Evolutionary conservation across 2,888 invertebrate genomes (phyloP).

Genomic region (Aelia acuminata): DNA sequence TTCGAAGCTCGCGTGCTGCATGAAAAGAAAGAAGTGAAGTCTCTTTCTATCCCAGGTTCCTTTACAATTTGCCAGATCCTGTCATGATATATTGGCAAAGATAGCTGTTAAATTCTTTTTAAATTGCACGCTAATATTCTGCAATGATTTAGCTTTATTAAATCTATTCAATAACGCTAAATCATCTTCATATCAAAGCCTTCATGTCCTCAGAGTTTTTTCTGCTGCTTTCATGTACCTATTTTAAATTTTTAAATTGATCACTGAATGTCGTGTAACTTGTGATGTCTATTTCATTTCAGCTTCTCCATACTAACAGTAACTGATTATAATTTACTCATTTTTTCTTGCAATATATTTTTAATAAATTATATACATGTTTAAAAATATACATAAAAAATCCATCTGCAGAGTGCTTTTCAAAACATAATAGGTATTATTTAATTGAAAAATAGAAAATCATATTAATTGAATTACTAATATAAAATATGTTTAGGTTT

Average conservation of each 20-base stretch:
- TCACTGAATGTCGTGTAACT: not conserved
- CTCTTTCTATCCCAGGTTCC: not conserved
- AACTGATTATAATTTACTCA: no score
- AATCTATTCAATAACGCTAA: not conserved
- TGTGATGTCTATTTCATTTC: not conserved
- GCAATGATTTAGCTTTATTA: not conserved
- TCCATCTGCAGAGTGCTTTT: no score
- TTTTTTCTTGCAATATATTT: no score
- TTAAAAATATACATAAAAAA: no score
- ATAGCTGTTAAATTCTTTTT: conserved; percentile 21
- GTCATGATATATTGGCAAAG: not conserved
- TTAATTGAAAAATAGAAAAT: no score
- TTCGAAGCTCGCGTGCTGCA: conserved; percentile 32
- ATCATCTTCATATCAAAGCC: no score
- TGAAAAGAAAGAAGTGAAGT: conserved; percentile 13
- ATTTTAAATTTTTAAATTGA: no score
- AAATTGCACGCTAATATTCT: conserved; percentile 14
- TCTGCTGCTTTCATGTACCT: not conserved
- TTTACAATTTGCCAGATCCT: conserved; percentile 4
- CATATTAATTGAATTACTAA: not conserved
- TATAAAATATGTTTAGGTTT: not conserved
- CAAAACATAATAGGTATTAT: no score
- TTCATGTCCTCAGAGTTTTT: not conserved
- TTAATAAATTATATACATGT: no score
- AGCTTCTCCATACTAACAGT: not conserved